Percentiles rank a stretch among this genome's conserved stretches.
phyloP scores from a whole-genome alignment of 1,140 invertebrate genomes.

The Macrostomum lignano region DNA sequence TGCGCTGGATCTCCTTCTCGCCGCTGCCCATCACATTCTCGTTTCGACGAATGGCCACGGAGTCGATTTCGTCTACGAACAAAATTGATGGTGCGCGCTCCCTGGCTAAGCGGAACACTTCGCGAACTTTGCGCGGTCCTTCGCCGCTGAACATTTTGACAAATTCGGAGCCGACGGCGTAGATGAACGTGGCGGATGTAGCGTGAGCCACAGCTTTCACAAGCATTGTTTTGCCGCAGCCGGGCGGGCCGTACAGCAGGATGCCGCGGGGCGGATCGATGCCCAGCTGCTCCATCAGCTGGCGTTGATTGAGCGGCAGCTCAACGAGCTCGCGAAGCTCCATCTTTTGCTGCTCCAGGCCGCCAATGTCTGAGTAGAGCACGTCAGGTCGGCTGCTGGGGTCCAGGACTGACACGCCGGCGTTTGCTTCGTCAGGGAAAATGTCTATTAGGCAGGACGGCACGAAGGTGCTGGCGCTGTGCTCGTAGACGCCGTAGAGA shows the following conservation, averaged over 20 bases:
- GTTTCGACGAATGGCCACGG: conserved; percentile 17
- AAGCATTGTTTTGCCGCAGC: conserved; percentile 29
- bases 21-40: conserved; percentile 8
- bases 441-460: too few species aligned
- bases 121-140: conserved; percentile 11
- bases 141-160: conserved; percentile 12
- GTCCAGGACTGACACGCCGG: too few species aligned
- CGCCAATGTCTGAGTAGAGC: conserved; percentile 1
- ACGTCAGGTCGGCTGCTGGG: too few species aligned
- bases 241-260: conserved; percentile 81
- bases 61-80: conserved; percentile 21
- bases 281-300: conserved; percentile 36
- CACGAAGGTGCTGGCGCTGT: too few species aligned
- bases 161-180: conserved; percentile 12
- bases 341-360: neutral
- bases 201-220: conserved; percentile 13
- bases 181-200: conserved; percentile 27
- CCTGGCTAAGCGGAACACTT: conserved; percentile 11
- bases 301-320: conserved; percentile 18
- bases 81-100: conserved; percentile 16
- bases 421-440: too few species aligned
- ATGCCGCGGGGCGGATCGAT: conserved; percentile 98
- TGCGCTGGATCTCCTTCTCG: conserved; percentile 12
- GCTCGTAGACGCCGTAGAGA: too few species aligned
- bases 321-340: conserved; percentile 14